Evolutionary conservation across 2,113 vertebrate species (phyloP).

Genomic region (Strix uralensis): DNA sequence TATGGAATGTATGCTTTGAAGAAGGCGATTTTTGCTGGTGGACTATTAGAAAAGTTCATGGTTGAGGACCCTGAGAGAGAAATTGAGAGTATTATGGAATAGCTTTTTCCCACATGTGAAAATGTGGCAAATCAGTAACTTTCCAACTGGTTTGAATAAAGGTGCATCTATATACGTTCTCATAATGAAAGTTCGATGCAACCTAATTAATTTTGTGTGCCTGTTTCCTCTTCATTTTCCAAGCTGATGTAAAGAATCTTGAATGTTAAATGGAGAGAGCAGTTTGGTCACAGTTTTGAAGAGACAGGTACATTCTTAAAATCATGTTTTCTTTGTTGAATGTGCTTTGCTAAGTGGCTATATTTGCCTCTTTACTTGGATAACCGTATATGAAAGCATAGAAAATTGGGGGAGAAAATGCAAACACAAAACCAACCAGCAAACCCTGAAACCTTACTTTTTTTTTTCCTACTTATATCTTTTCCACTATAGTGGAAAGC

Average conservation of each 20-base stretch:
- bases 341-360: background rate
- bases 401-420: accelerated
- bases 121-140: background rate
- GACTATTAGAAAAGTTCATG: background rate
- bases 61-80: background rate
- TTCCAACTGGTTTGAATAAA: background rate
- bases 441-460: background rate
- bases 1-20: background rate
- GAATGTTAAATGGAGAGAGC: background rate
- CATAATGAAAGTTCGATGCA: background rate
- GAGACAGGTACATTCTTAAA: background rate
- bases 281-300: background rate
- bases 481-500: background rate
- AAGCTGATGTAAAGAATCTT: background rate
- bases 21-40: background rate
- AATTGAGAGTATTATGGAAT: background rate
- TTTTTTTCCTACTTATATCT: background rate
- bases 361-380: background rate
- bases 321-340: accelerated
- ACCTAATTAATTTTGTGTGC: background rate
- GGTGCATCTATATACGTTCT: background rate
- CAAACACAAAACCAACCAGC: background rate
- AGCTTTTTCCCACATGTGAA: background rate
- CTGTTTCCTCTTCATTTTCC: background rate
- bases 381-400: background rate